Conservation (phyloP, 2,113 vertebrate genomes). For the Gavialis gangeticus region DNA sequence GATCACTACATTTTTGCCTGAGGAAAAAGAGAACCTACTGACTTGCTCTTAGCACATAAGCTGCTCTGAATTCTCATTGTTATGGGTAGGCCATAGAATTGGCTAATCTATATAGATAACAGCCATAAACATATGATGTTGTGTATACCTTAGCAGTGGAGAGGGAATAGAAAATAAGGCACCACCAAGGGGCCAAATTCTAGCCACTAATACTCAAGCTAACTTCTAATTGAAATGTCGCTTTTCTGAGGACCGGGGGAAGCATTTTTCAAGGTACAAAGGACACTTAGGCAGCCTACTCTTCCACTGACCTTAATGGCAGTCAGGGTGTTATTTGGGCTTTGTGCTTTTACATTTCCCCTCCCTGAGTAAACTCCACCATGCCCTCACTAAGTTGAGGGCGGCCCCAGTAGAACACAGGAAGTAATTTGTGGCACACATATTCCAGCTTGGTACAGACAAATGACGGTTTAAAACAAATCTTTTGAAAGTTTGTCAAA, state of each 20-base stretch:
- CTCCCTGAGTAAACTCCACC: not conserved
- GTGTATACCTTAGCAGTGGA: not conserved
- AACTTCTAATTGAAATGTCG: not conserved
- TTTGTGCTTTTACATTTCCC: not conserved
- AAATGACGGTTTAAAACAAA: not conserved
- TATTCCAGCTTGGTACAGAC: not conserved
- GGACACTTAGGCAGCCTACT: not conserved
- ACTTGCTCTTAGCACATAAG: not conserved
- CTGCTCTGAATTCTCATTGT: not conserved
- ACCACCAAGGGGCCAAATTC: not conserved
- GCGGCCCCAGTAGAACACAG: not conserved
- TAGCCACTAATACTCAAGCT: not conserved
- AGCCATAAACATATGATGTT: not conserved
- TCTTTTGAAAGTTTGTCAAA: constrained; percentile 28
- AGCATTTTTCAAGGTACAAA: not conserved
- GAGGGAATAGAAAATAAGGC: not conserved
- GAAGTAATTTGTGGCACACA: constrained; percentile 6
- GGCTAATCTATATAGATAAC: not conserved
- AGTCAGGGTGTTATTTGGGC: not conserved
- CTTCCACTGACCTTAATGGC: not conserved
- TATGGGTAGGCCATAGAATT: no score
- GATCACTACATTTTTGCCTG: not conserved
- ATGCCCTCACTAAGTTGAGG: not conserved
- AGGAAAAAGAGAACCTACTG: not conserved
- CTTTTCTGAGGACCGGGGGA: not conserved